A percentile compares a stretch with the other conserved stretches of the same genome.
Evolutionary conservation across 2,888 invertebrate species (phyloP).

Genomic region (Lomographa bimaculata): DNA sequence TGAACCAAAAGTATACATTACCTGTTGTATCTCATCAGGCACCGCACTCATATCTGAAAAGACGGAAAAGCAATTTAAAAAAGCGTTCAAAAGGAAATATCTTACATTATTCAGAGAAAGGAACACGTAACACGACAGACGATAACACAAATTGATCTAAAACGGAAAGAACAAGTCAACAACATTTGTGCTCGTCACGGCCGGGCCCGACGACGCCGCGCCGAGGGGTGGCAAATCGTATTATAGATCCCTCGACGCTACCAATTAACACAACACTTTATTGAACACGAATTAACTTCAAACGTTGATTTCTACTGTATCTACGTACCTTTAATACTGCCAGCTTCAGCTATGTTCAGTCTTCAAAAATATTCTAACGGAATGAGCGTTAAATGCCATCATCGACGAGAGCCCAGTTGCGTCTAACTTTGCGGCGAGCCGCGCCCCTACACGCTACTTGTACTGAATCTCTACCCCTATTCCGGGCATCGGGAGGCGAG

Average conservation of each 20-base stretch:
- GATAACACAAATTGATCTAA: conserved; percentile 62
- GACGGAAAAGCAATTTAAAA: background rate
- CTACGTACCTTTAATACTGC: conserved; percentile 52
- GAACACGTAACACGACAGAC: conserved; percentile 42
- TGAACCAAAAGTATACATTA: background rate
- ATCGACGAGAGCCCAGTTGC: conserved; percentile 77
- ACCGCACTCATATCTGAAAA: conserved; percentile 11
- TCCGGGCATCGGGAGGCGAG: conserved; percentile 75
- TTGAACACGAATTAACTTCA: background rate
- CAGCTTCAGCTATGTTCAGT: conserved; percentile 20
- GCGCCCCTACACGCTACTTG: conserved; percentile 83
- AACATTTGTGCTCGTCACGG: conserved; percentile 70
- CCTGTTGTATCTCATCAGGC: conserved; percentile 1
- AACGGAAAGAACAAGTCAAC: conserved; percentile 74
- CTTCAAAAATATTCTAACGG: conserved; percentile 47
- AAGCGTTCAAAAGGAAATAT: conserved; percentile 26
- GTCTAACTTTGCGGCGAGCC: conserved; percentile 83
- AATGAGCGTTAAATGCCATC: conserved; percentile 66
- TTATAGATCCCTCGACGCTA: conserved; percentile 62
- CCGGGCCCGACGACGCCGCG: conserved; percentile 19
- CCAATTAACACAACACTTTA: conserved; percentile 55
- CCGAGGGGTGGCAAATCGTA: conserved; percentile 56
- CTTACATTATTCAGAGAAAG: conserved; percentile 7
- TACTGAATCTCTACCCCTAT: conserved; percentile 84
- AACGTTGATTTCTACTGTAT: conserved; percentile 6